Evolutionary conservation across 1,140 invertebrate species (phyloP).

Genomic region (Drosophila pectinifera): DNA sequence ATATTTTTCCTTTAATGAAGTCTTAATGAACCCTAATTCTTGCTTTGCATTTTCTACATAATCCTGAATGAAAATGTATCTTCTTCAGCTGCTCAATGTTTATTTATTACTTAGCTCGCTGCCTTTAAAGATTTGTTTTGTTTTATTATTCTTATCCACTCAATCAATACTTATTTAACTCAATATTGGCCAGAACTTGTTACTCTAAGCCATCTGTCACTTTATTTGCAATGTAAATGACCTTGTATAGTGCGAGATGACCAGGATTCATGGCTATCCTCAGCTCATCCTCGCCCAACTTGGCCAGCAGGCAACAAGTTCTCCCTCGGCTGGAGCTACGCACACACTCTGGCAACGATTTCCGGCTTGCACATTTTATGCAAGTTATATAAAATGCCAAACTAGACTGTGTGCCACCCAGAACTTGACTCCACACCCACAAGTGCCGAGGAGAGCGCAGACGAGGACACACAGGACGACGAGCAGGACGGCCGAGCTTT

Average conservation of each 20-base stretch:
- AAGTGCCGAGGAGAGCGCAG: neutral
- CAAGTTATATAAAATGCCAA: conserved; percentile 74
- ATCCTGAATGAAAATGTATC: neutral
- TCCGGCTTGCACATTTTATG: conserved; percentile 72
- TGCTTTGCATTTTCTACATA: neutral
- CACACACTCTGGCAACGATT: conserved; percentile 47
- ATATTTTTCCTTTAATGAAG: no score
- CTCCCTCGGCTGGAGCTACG: conserved; percentile 11
- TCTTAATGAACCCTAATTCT: neutral
- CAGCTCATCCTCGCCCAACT: neutral
- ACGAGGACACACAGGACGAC: conserved; percentile 10
- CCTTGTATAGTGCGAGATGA: neutral
- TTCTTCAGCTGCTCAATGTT: neutral
- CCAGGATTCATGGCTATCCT: neutral
- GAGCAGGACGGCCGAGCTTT: conserved; percentile 24
- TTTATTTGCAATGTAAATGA: conserved; percentile 14
- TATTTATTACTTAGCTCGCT: neutral
- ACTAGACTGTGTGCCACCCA: conserved; percentile 52
- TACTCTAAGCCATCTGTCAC: neutral
- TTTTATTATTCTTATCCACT: neutral
- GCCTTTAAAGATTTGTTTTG: neutral
- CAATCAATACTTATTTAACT: neutral
- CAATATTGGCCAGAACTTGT: neutral
- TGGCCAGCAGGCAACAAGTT: conserved; percentile 56
- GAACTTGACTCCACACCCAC: conserved; percentile 1